These are phyloP conservation scores for Leucophenga varia DNA, from an alignment of 1,140 invertebrate species.

Conservation along the genomic window DNA sequence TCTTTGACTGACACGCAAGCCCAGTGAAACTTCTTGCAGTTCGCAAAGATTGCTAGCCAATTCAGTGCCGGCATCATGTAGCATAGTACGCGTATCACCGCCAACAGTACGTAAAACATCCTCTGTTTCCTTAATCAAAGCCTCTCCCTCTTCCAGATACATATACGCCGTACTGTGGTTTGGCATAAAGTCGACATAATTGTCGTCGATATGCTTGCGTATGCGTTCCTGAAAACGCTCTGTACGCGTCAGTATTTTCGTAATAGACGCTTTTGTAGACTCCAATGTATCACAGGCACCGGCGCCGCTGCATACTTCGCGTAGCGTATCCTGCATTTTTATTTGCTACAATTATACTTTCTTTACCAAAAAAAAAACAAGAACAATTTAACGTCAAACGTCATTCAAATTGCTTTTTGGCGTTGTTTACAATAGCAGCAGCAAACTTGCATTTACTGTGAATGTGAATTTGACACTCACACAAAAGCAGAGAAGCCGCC, in stretches of 20 bases:
- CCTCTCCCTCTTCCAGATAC: constrained; percentile 37
- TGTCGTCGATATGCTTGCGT: constrained; percentile 43
- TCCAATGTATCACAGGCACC: constrained; percentile 23
- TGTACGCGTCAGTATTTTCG: constrained; percentile 37
- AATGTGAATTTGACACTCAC: no score
- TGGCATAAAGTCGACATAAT: constrained; percentile 48
- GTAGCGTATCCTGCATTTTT: no score
- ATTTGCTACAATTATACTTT: no score
- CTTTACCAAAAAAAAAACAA: no score
- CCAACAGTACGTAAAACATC: constrained; percentile 32
- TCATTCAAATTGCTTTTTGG: no score
- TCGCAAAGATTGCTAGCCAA: constrained; percentile 26
- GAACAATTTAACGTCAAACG: no score
- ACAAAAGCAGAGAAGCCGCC: no score
- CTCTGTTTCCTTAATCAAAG: constrained; percentile 30
- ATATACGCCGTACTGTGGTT: constrained; percentile 39
- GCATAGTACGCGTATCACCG: constrained; percentile 24
- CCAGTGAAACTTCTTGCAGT: constrained; percentile 35
- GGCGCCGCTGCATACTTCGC: no score
- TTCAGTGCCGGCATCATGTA: constrained; percentile 32
- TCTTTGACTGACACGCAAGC: constrained; percentile 33
- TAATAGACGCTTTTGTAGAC: constrained; percentile 31
- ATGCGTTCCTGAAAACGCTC: constrained; percentile 38
- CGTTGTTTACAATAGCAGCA: no score
- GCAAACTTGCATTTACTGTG: no score